These are phyloP conservation scores for Ormyrus pomaceus DNA, from an alignment of 2,888 invertebrate genomes.

Conservation along the genomic window DNA sequence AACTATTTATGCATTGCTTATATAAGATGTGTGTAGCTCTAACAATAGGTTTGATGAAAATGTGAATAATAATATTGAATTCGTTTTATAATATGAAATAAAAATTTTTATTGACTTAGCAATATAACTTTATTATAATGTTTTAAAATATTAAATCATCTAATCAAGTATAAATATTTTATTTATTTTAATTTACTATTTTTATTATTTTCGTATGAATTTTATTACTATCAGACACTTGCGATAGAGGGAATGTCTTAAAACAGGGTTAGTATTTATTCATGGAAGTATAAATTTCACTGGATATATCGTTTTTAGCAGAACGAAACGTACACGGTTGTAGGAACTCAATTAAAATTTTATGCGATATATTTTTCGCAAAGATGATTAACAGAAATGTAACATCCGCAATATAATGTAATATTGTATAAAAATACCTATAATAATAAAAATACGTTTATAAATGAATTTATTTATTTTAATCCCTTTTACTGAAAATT, in stretches of 20 bases:
- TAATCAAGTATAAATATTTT: too few species aligned
- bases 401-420: conserved; percentile 29
- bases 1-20: too few species aligned
- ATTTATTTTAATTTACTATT: too few species aligned
- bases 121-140: too few species aligned
- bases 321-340: neutral
- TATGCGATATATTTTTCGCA: conserved; percentile 31
- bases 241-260: neutral
- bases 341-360: conserved; percentile 8
- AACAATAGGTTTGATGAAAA: too few species aligned
- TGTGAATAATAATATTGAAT: too few species aligned
- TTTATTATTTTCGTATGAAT: too few species aligned
- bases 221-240: too few species aligned
- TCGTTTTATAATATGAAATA: too few species aligned
- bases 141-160: too few species aligned
- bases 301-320: neutral
- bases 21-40: too few species aligned
- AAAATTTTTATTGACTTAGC: too few species aligned
- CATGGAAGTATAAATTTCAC: neutral
- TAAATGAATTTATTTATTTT: conserved; percentile 12
- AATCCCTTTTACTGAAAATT: neutral
- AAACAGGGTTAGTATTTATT: conserved; percentile 29
- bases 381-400: conserved; percentile 16
- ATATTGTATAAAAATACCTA: conserved; percentile 44
- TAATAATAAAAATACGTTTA: conserved; percentile 41